These are phyloP conservation scores for Aphrocallistes beatrix DNA, from an alignment of 37 sponge, comb jelly and placozoan species.

Conservation along the genomic window DNA sequence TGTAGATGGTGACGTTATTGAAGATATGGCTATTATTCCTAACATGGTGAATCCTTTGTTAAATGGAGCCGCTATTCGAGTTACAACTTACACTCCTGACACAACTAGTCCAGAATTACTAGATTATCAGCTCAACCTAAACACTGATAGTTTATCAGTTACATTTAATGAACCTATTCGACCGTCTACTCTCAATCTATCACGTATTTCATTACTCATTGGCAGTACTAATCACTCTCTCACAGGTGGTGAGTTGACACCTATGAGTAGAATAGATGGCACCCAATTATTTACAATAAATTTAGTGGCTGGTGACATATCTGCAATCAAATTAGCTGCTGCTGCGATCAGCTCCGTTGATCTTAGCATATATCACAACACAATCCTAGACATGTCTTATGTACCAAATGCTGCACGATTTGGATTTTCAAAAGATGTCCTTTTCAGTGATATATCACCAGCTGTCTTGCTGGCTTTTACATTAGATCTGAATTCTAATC, in stretches of 20 bases:
- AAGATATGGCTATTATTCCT: constrained; percentile 23
- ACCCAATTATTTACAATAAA: constrained; percentile 22
- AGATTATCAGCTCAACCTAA: constrained; percentile 49
- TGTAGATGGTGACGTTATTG: neutral
- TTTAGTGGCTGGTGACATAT: constrained; percentile 28
- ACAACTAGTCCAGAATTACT: constrained; percentile 33
- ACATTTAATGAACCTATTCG: constrained; percentile 75
- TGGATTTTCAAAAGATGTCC: neutral
- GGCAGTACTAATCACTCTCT: neutral
- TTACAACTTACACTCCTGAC: constrained; percentile 41
- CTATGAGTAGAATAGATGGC: neutral
- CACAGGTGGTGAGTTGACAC: neutral
- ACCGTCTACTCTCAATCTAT: constrained; percentile 36
- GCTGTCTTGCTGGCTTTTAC: constrained; percentile 36
- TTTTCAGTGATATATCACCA: constrained; percentile 22
- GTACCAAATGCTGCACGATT: neutral
- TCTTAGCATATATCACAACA: neutral
- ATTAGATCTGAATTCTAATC: constrained; percentile 54
- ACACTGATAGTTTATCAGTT: constrained; percentile 41
- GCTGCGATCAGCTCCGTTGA: neutral
- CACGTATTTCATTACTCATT: constrained; percentile 33
- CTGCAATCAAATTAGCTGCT: constrained; percentile 16
- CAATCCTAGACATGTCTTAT: neutral
- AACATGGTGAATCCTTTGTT: neutral
- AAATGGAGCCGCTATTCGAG: constrained; percentile 35